phyloP scores from a whole-genome alignment of 2,797 vertebrate genomes.

The Triplophysa yarkandensis region DNA sequence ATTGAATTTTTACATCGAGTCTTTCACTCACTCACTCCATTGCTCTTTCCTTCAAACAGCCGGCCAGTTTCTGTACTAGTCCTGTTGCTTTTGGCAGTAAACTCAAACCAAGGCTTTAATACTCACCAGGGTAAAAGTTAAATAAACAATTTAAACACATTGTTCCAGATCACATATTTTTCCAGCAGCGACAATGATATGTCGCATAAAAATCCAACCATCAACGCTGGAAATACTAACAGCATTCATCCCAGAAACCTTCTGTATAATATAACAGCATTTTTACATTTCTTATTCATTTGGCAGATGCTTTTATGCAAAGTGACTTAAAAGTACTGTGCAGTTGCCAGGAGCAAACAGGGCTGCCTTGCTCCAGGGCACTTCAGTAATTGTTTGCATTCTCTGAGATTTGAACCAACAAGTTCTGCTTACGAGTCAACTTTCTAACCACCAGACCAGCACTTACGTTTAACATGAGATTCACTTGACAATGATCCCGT shows the following conservation, averaged over 20 bases:
- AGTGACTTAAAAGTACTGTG: no score
- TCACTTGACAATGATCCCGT: constrained; percentile 12
- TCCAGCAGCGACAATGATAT: constrained; percentile 20
- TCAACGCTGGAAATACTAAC: neutral
- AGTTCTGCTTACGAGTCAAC: no score
- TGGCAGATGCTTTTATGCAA: no score
- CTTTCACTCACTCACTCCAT: neutral
- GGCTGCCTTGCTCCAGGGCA: no score
- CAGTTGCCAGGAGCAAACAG: no score
- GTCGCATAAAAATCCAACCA: neutral
- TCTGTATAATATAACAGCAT: constrained; percentile 1
- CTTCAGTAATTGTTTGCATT: no score
- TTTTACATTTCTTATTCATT: no score
- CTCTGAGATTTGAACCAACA: no score
- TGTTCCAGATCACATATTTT: constrained; percentile 40
- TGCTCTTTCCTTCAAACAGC: constrained; percentile 11
- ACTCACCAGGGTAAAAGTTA: constrained; percentile 45
- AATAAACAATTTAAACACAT: constrained; percentile 41
- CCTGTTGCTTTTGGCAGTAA: constrained; percentile 45
- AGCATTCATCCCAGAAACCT: neutral
- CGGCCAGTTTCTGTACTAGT: constrained; percentile 31
- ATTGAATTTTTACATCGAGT: constrained; percentile 3
- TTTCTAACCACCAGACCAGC: no score
- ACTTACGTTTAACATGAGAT: constrained; percentile 21
- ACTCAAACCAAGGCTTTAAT: constrained; percentile 33